A percentile compares a stretch with the other conserved stretches of the same genome.
Evolutionary conservation across 2,113 vertebrate genomes (phyloP).

Genomic region (Gymnorhina tibicen): DNA sequence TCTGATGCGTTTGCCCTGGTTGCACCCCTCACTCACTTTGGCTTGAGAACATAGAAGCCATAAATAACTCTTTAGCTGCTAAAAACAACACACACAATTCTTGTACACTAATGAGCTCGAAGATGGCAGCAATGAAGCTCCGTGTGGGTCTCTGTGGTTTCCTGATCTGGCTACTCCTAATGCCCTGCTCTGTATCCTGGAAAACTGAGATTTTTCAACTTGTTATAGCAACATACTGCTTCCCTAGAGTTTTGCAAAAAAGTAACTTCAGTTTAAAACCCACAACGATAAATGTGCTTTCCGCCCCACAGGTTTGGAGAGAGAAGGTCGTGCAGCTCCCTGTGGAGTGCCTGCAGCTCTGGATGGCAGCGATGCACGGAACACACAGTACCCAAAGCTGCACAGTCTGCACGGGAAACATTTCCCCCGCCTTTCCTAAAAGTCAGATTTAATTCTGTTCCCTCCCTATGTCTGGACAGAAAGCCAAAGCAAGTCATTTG

Average conservation of each 20-base stretch:
- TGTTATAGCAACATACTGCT: background rate
- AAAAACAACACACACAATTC: constrained; percentile 64
- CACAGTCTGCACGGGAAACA: background rate
- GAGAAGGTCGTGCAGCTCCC: background rate
- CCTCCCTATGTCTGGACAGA: background rate
- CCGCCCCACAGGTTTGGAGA: background rate
- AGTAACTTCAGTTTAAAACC: background rate
- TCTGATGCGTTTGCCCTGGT: constrained; percentile 61
- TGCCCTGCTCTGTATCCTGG: background rate
- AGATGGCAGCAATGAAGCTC: constrained; percentile 44
- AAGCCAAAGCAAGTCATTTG: background rate
- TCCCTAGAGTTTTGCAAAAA: background rate
- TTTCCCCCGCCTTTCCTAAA: background rate
- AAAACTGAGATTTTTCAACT: background rate
- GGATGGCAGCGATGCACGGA: background rate
- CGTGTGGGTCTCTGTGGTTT: constrained; percentile 31
- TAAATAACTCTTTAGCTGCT: constrained; percentile 64
- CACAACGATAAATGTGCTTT: background rate
- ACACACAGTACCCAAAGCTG: background rate
- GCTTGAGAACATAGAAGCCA: constrained; percentile 65
- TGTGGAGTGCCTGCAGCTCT: background rate
- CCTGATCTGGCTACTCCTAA: background rate
- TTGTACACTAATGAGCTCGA: constrained; percentile 60
- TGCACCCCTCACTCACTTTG: constrained; percentile 68
- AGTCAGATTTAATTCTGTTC: background rate